A percentile compares a stretch with the other conserved stretches of the same genome.
Conservation (phyloP, 2,113 vertebrate genomes). For the Motacilla tschutschensis region DNA sequence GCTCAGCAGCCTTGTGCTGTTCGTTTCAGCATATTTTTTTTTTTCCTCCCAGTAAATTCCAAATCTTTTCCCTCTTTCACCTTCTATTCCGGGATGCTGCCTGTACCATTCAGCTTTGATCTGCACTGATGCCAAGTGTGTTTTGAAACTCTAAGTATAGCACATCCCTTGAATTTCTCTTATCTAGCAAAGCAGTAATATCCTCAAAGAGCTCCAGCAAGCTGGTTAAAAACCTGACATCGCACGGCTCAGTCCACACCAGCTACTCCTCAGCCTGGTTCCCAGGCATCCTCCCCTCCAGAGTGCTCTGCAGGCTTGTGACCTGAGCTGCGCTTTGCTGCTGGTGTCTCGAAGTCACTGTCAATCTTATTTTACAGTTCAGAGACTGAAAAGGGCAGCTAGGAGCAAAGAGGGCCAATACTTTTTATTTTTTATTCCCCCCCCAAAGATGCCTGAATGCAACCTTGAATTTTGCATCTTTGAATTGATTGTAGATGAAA, state of each 20-base stretch:
- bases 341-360: not conserved
- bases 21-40: slow-evolving; percentile 5
- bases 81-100: slow-evolving; percentile 59
- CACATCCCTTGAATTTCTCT: slow-evolving; percentile 48
- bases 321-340: not conserved
- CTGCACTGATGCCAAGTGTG: slow-evolving; percentile 46
- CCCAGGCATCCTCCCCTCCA: not conserved
- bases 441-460: not conserved
- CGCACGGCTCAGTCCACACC: not conserved
- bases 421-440: fast-evolving
- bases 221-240: slow-evolving; percentile 41
- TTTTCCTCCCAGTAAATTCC: slow-evolving; percentile 27
- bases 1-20: slow-evolving; percentile 24
- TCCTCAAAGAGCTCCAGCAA: slow-evolving; percentile 39
- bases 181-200: slow-evolving; percentile 42
- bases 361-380: slow-evolving; percentile 47
- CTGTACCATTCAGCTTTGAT: slow-evolving; percentile 49
- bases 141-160: slow-evolving; percentile 65
- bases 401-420: not conserved
- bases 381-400: slow-evolving; percentile 44
- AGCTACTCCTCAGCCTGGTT: not conserved
- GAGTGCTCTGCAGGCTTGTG: not conserved
- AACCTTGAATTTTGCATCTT: not conserved
- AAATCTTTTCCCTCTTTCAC: slow-evolving; percentile 52
- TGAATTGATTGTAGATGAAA: not conserved